A percentile compares a stretch with the other conserved stretches of the same genome.
Conservation (phyloP, 2,888 invertebrate species). For the Apotomis turbidana region DNA sequence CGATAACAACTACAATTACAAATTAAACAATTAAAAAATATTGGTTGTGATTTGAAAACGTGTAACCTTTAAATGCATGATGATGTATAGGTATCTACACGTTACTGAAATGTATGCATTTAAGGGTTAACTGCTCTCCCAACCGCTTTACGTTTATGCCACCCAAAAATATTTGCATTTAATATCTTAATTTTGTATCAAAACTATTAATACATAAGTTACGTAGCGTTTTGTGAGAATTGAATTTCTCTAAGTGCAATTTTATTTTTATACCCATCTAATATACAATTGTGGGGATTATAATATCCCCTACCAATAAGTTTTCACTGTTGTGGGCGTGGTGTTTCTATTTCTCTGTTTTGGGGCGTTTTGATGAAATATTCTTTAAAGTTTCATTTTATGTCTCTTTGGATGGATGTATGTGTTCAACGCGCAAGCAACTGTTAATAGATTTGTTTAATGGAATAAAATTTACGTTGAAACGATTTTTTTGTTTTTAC, state of each 20-base stretch:
- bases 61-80: too few species aligned
- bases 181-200: constrained; percentile 53
- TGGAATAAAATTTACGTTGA: constrained; percentile 80
- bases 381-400: constrained; percentile 52
- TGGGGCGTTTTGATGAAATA: constrained; percentile 52
- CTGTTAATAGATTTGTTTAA: constrained; percentile 75
- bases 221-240: constrained; percentile 61
- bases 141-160: constrained; percentile 52
- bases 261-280: constrained; percentile 58
- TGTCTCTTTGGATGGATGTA: constrained; percentile 60
- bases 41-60: background rate
- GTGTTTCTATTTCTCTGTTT: constrained; percentile 54
- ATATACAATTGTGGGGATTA: constrained; percentile 51
- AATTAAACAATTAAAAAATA: background rate
- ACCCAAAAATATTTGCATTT: constrained; percentile 81
- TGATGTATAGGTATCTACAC: too few species aligned
- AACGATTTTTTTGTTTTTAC: constrained; percentile 49
- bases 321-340: constrained; percentile 57
- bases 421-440: constrained; percentile 65
- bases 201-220: constrained; percentile 65
- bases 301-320: constrained; percentile 50
- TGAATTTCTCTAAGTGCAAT: constrained; percentile 73
- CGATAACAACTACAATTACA: background rate
- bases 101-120: too few species aligned
- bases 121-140: constrained; percentile 7